Conservation (phyloP, 2,113 vertebrate species). For the Leptosomus discolor region DNA sequence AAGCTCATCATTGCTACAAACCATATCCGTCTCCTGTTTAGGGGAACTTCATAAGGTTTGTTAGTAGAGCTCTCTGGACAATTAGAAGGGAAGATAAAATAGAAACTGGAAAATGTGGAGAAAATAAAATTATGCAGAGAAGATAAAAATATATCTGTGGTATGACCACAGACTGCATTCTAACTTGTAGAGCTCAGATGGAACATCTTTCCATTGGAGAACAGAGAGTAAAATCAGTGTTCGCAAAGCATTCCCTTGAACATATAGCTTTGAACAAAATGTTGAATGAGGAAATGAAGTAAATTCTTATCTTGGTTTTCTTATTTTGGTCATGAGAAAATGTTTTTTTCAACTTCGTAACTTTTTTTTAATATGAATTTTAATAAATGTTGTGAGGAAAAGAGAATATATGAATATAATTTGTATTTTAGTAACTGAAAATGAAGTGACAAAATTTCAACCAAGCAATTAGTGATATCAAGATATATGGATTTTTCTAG, state of each 20-base stretch:
- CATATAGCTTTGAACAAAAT: background rate
- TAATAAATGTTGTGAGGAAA: background rate
- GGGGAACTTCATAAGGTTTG: background rate
- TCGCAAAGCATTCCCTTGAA: background rate
- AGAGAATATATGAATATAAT: background rate
- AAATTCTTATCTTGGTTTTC: background rate
- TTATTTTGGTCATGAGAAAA: background rate
- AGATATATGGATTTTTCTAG: background rate
- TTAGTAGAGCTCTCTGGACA: background rate
- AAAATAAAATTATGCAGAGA: background rate
- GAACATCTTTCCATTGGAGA: background rate
- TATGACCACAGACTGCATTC: background rate
- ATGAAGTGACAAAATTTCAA: background rate
- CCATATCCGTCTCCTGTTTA: background rate
- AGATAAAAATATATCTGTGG: background rate
- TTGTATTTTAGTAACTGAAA: background rate
- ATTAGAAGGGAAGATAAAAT: background rate
- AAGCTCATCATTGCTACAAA: background rate
- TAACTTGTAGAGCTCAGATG: background rate
- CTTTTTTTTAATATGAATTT: background rate
- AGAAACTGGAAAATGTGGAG: background rate
- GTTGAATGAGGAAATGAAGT: background rate
- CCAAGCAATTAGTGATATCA: background rate
- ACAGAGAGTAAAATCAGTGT: background rate
- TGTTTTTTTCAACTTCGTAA: background rate